Base-by-base conservation (phyloP, 2,888 invertebrate species). In the Gibbula magus region DNA sequence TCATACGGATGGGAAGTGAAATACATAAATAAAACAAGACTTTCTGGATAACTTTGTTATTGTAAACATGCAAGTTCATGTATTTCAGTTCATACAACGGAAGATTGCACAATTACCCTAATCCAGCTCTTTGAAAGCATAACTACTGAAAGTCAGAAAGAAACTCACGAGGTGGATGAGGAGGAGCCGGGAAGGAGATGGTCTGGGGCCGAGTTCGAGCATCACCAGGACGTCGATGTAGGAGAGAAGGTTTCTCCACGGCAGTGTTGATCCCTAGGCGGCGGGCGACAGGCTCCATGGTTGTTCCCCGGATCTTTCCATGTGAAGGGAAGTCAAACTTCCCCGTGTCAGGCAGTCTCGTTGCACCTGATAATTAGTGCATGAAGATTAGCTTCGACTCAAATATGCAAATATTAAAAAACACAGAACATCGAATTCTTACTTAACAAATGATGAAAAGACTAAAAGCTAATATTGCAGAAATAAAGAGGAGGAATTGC, bases 201-300 rank as follows among this genome's bases (percentile, higher is more conserved):
- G 85, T 86, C 51, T 84, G 85, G 77, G 86, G 86, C 82, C 87
- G 84, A 79, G 86, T 88, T 54, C 84, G 82, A 51, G 83, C 84
- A 22, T 86, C 86, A 66, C 87, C 86, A 25, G 85, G 85, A 70
- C 86, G 83, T 32, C 84, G 84, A 20, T 32, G n/a, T 25, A 92
- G 84, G 56, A 91, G 78, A 20, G 88, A 81, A 5, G 92, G 91
- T 83, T 89, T 91, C 66, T 91, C 90, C 84, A 88, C 87, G 66
- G 86, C 88, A 39, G 87, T 87, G 81, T 91, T 89, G 52, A 92
- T 91, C 52, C 92, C 92, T 20, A 92, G 87, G 52, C 90, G 84
- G 25, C 86, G 78, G 10, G 89, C 88, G 7, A 91, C 87, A 22
- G 89, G 89, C 74, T 91, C 90, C 79, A 90, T 84, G 20, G 87